Evolutionary conservation across 2,888 invertebrate genomes (phyloP).

Genomic region (Caenorhabditis angaria): DNA sequence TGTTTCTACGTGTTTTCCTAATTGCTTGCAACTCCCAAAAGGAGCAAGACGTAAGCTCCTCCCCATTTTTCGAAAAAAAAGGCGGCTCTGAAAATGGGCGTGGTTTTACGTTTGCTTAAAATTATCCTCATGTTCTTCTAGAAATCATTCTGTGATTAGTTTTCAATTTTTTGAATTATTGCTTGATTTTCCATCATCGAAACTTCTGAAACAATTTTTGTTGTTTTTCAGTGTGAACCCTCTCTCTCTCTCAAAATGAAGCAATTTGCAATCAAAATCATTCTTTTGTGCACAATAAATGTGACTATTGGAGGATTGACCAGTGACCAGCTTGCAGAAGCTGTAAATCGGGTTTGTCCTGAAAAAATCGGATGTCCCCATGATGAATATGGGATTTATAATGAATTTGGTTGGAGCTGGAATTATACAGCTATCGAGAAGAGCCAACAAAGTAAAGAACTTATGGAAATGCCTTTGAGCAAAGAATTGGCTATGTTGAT

Average conservation of each 20-base stretch:
- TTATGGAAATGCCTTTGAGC: neutral
- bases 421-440: neutral
- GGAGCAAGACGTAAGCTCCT: neutral
- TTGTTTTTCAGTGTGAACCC: too few species aligned
- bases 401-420: neutral
- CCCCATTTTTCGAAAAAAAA: neutral
- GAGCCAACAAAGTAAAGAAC: neutral
- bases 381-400: neutral
- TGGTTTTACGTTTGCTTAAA: too few species aligned
- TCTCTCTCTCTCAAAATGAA: too few species aligned
- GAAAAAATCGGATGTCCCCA: neutral
- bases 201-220: constrained; percentile 5
- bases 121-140: too few species aligned
- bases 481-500: neutral
- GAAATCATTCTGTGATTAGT: too few species aligned
- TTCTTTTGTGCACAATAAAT: neutral
- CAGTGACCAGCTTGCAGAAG: neutral
- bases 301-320: neutral
- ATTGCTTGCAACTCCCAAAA: too few species aligned
- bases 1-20: too few species aligned
- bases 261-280: too few species aligned
- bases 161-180: constrained; percentile 5
- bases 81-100: neutral
- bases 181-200: constrained; percentile 10
- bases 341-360: neutral